phyloP scores from a whole-genome alignment of 1,140 invertebrate genomes.

The Brachionus calyciflorus region DNA sequence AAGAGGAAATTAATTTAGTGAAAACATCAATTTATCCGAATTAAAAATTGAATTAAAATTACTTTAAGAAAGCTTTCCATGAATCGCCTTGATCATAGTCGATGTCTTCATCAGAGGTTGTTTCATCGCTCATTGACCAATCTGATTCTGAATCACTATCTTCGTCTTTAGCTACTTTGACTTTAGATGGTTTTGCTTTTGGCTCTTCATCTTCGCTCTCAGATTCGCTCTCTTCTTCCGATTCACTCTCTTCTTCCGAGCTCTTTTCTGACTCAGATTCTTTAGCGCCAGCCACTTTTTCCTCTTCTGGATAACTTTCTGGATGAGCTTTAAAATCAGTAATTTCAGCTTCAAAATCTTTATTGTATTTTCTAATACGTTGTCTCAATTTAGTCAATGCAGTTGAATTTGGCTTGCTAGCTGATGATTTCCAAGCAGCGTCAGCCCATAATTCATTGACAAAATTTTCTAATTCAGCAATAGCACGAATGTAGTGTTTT shows the following conservation, averaged over 20 bases:
- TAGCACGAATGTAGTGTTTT: constrained; percentile 13
- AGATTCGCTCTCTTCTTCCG: background rate
- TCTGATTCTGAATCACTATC: constrained; percentile 1
- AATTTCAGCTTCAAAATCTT: constrained; percentile 30
- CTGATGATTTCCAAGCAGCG: background rate
- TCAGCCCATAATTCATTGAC: constrained; percentile 28
- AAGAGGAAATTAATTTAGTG: background rate
- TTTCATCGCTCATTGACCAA: background rate
- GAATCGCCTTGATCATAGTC: background rate
- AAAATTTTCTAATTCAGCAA: constrained; percentile 21
- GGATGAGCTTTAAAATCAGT: background rate
- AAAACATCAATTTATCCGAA: too few species aligned
- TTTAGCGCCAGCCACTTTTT: background rate
- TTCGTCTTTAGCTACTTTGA: background rate
- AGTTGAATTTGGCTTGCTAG: constrained; percentile 40
- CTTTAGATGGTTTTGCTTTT: background rate
- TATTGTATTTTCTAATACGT: constrained; percentile 30
- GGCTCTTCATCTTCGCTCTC: background rate
- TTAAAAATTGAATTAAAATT: background rate
- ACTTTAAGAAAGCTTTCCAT: constrained; percentile 37
- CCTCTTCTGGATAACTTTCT: constrained; percentile 35
- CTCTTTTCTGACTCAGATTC: background rate
- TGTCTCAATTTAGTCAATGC: constrained; percentile 22
- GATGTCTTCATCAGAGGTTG: background rate
- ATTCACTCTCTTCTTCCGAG: background rate